These are phyloP conservation scores for Drosophila bifasciata DNA, from an alignment of 1,140 invertebrate genomes.

Conservation along the genomic window DNA sequence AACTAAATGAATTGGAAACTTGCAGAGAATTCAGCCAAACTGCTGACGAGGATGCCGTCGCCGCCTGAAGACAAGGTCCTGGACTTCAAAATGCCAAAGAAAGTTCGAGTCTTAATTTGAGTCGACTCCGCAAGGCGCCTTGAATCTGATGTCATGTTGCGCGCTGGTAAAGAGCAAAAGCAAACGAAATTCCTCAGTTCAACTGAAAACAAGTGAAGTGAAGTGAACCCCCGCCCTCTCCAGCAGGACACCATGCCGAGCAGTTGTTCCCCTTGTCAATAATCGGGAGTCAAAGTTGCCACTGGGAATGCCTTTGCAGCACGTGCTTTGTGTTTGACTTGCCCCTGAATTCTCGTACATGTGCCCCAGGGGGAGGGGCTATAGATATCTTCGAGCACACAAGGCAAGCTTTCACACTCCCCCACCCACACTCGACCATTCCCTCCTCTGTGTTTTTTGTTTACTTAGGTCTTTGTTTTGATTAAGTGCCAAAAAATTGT, in stretches of 20 bases:
- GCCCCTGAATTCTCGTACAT: slow-evolving; percentile 21
- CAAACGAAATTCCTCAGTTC: slow-evolving; percentile 48
- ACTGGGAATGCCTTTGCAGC: slow-evolving; percentile 35
- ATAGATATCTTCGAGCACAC: no score
- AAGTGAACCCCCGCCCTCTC: neutral
- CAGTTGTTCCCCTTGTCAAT: slow-evolving; percentile 19
- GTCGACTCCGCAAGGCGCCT: slow-evolving; percentile 4
- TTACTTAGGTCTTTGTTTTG: slow-evolving; percentile 76
- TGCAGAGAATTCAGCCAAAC: slow-evolving; percentile 64
- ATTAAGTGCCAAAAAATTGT: slow-evolving; percentile 74
- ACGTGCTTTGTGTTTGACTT: slow-evolving; percentile 39
- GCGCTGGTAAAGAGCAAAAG: slow-evolving; percentile 61
- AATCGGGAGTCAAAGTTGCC: slow-evolving; percentile 35
- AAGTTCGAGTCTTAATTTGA: slow-evolving; percentile 12
- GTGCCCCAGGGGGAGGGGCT: no score
- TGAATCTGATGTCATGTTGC: slow-evolving; percentile 70
- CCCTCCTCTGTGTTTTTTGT: slow-evolving; percentile 40
- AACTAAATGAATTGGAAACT: slow-evolving; percentile 82
- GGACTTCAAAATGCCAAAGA: slow-evolving; percentile 42
- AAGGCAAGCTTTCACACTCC: no score
- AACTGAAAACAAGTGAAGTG: no score
- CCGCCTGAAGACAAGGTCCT: slow-evolving; percentile 35
- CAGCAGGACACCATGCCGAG: no score
- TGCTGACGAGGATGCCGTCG: slow-evolving; percentile 57
- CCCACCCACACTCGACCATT: neutral